These are phyloP conservation scores for Silurus meridionalis DNA, from an alignment of 2,113 vertebrate species.

Conservation along the genomic window DNA sequence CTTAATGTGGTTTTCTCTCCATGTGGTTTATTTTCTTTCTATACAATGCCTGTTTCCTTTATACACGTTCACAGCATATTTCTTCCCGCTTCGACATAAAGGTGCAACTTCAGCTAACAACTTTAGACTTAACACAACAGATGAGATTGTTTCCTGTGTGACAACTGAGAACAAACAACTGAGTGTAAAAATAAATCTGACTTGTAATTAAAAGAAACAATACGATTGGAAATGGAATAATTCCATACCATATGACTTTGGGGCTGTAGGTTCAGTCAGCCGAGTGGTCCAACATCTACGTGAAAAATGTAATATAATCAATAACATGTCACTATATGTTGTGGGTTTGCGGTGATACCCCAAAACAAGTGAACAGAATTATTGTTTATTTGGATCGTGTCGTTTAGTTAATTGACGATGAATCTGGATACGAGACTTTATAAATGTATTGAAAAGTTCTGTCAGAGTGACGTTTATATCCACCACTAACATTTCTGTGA, in stretches of 20 bases:
- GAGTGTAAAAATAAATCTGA: neutral
- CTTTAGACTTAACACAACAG: neutral
- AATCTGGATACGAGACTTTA: too few relatives aligned
- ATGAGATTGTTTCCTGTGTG: neutral
- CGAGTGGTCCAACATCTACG: neutral
- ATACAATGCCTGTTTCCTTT: neutral
- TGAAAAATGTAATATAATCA: neutral
- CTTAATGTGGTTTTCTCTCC: neutral
- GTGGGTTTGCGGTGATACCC: too few relatives aligned
- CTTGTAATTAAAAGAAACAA: too few relatives aligned
- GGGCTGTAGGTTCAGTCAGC: neutral
- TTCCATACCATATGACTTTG: too few relatives aligned
- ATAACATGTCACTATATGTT: neutral
- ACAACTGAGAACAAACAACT: neutral
- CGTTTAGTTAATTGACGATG: too few relatives aligned
- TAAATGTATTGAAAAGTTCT: too few relatives aligned
- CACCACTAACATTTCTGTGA: too few relatives aligned
- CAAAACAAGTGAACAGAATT: too few relatives aligned
- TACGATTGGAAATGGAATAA: too few relatives aligned
- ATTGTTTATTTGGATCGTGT: too few relatives aligned
- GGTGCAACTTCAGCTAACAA: neutral
- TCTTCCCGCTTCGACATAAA: neutral
- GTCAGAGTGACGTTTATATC: too few relatives aligned
- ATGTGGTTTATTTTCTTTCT: neutral
- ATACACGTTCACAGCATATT: neutral